Percentiles rank a stretch among this genome's conserved stretches.
These are phyloP conservation scores for Stenurella melanura DNA, from an alignment of 2,888 invertebrate genomes.

Conservation along the genomic window DNA sequence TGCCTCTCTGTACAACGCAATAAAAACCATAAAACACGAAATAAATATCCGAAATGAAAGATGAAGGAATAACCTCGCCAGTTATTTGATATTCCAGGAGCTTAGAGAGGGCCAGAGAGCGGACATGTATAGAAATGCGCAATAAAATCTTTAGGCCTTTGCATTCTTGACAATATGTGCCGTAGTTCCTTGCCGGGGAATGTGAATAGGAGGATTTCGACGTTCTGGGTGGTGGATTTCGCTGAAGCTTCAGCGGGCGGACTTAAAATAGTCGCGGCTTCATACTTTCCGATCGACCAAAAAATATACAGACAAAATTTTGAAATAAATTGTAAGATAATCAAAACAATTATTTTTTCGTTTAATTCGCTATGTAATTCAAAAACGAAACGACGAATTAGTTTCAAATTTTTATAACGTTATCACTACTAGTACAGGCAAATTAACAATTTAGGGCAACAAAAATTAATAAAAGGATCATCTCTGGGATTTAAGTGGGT, in stretches of 20 bases:
- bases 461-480: too few species aligned
- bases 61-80: not conserved
- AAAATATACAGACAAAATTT: too few species aligned
- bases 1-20: not conserved
- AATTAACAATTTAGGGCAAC: too few species aligned
- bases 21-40: slow-evolving; percentile 1
- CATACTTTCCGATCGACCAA: too few species aligned
- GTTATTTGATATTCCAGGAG: slow-evolving; percentile 4
- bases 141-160: slow-evolving; percentile 2
- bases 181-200: not conserved
- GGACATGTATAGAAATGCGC: not conserved
- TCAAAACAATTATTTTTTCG: too few species aligned
- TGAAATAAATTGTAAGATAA: too few species aligned
- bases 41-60: not conserved
- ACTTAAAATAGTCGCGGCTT: not conserved
- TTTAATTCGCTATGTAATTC: too few species aligned
- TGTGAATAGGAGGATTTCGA: not conserved
- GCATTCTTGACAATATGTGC: not conserved
- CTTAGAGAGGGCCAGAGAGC: not conserved
- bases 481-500: too few species aligned
- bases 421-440: too few species aligned
- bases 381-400: too few species aligned
- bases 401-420: too few species aligned
- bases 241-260: not conserved
- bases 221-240: not conserved